A percentile compares a stretch with the other conserved stretches of the same genome.
These are phyloP conservation scores for Hypercompe scribonia DNA, from an alignment of 2,888 invertebrate genomes.

Conservation along the genomic window DNA sequence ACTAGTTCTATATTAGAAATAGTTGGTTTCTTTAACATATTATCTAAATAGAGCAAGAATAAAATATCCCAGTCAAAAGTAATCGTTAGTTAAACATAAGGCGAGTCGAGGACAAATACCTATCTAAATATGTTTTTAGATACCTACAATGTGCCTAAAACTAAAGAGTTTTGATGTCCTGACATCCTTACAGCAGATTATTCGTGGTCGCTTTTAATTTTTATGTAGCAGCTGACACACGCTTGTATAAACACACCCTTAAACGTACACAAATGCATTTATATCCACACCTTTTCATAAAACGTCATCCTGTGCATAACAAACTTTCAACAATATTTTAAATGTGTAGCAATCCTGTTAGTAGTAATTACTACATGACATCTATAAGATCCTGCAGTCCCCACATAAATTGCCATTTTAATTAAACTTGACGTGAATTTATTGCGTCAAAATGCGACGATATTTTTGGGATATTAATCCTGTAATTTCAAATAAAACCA, in stretches of 20 bases:
- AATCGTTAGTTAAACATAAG: background rate
- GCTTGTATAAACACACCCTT: slow-evolving; percentile 80
- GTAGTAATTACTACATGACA: background rate
- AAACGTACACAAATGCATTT: slow-evolving; percentile 52
- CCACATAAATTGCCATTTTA: background rate
- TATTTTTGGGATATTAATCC: background rate
- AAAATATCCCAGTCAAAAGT: background rate
- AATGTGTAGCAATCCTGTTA: slow-evolving; percentile 1
- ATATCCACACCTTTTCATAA: slow-evolving; percentile 40
- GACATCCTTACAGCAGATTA: slow-evolving; percentile 64
- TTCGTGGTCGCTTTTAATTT: slow-evolving; percentile 78
- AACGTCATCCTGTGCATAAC: slow-evolving; percentile 13
- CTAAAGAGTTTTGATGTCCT: background rate
- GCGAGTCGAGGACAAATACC: background rate
- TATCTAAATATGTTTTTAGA: background rate
- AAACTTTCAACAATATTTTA: slow-evolving; percentile 4
- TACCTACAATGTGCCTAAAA: background rate
- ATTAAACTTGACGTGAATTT: slow-evolving; percentile 1
- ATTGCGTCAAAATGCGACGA: background rate
- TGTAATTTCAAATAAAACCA: too few species aligned
- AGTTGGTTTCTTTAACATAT: background rate
- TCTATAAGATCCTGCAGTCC: background rate
- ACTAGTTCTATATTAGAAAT: background rate
- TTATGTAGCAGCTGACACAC: slow-evolving; percentile 79
- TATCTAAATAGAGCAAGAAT: too few species aligned